Evolutionary conservation across 2,113 vertebrate genomes (phyloP).

Genomic region (Gymnorhina tibicen): DNA sequence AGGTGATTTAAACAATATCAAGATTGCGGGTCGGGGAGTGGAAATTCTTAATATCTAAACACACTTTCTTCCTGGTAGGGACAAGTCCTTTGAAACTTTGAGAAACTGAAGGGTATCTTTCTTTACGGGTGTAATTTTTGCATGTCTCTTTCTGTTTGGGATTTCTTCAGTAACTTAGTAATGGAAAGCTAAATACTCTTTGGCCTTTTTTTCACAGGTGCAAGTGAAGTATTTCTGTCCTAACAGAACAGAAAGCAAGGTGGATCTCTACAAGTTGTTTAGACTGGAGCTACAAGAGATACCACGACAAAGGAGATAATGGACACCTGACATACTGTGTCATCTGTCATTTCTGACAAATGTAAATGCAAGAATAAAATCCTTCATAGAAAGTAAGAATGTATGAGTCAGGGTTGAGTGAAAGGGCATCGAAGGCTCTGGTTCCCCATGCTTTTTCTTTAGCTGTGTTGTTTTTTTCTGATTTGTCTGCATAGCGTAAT

Average conservation of each 20-base stretch:
- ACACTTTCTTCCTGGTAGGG: neutral
- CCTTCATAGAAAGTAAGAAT: neutral
- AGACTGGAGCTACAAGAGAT: neutral
- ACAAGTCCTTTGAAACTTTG: neutral
- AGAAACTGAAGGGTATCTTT: neutral
- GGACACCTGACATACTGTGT: neutral
- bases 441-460: neutral
- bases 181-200: neutral
- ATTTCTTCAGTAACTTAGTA: neutral
- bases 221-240: neutral
- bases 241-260: too few species aligned
- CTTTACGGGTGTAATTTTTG: neutral
- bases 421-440: neutral
- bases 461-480: neutral
- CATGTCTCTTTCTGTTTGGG: neutral
- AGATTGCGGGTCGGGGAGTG: accelerated
- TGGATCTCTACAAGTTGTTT: too few species aligned
- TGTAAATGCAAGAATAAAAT: neutral
- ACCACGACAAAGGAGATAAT: neutral
- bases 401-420: neutral
- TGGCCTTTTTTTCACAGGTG: neutral
- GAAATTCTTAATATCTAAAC: neutral
- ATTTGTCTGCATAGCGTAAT: neutral
- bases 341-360: constrained; percentile 45
- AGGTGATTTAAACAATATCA: neutral